Conservation (phyloP, 2,113 vertebrate genomes). For the Pelmatolapia mariae region DNA sequence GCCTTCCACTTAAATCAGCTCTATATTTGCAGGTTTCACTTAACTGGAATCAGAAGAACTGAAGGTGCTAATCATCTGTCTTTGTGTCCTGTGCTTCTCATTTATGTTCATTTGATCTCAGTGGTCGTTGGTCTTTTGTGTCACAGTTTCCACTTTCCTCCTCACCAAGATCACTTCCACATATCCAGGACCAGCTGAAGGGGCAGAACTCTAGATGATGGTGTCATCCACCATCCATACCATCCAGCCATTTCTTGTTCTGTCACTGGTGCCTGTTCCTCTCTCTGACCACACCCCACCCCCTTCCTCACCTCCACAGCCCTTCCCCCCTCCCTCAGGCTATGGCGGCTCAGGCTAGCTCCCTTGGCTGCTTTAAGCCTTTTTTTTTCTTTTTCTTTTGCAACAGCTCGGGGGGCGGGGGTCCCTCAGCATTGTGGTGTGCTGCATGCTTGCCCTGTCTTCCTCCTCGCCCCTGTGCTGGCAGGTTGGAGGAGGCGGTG, state of each 20-base stretch:
- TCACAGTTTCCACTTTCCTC: not conserved
- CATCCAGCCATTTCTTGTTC: not conserved
- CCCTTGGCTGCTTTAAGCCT: conserved; percentile 8
- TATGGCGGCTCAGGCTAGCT: not conserved
- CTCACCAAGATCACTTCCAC: not conserved
- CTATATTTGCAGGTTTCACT: conserved; percentile 22
- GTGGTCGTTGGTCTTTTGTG: not conserved
- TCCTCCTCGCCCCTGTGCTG: conserved; percentile 57
- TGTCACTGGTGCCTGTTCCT: conserved; percentile 43
- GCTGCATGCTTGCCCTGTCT: conserved; percentile 74
- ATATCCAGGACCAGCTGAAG: not conserved
- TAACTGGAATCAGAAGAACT: not conserved
- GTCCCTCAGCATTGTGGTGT: conserved; percentile 46
- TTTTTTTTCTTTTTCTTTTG: not conserved
- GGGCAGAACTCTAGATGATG: not conserved
- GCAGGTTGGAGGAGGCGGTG: not conserved
- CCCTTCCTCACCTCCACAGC: not conserved
- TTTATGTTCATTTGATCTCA: not conserved
- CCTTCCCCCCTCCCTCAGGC: not conserved
- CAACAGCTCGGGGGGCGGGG: not conserved
- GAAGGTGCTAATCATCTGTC: not conserved
- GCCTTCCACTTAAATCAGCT: not conserved
- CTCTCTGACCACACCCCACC: conserved; percentile 53
- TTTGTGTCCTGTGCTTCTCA: not conserved
- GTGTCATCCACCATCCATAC: not conserved